Percentiles rank a stretch among this genome's conserved stretches.
phyloP scores from a whole-genome alignment of 2,888 invertebrate species.

The Colletes collaris region DNA sequence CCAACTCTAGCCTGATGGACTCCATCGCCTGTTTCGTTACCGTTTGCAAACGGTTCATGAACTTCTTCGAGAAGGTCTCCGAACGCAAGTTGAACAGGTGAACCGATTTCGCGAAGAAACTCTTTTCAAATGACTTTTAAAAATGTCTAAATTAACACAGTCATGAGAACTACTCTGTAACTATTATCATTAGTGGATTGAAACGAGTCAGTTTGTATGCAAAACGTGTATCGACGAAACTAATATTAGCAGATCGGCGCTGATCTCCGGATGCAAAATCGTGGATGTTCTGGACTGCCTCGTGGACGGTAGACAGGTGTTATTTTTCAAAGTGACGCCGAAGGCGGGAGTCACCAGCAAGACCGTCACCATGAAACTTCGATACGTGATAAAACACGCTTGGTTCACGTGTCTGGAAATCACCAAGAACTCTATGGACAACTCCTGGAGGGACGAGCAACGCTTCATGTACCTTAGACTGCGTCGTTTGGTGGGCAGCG shows the following conservation, averaged over 20 bases:
- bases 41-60: constrained; percentile 79
- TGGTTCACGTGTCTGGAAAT: constrained; percentile 80
- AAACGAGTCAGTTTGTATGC: too few relatives aligned
- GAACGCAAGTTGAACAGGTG: constrained; percentile 80
- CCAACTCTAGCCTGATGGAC: constrained; percentile 13
- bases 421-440: constrained; percentile 68
- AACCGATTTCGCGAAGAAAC: constrained; percentile 6
- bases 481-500: constrained; percentile 77
- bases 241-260: constrained; percentile 70
- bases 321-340: constrained; percentile 70
- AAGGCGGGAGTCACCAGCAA: constrained; percentile 51
- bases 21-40: constrained; percentile 61
- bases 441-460: constrained; percentile 79
- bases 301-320: constrained; percentile 76
- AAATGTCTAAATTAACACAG: too few relatives aligned
- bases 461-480: constrained; percentile 80
- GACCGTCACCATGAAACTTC: constrained; percentile 75
- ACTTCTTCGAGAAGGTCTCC: constrained; percentile 80
- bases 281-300: constrained; percentile 80
- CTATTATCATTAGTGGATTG: too few relatives aligned
- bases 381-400: constrained; percentile 77
- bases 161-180: too few relatives aligned
- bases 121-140: too few relatives aligned
- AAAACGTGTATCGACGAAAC: background rate
- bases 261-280: constrained; percentile 79